Base-by-base conservation (phyloP, 2,888 invertebrate species). In the Aethes cnicana region DNA sequence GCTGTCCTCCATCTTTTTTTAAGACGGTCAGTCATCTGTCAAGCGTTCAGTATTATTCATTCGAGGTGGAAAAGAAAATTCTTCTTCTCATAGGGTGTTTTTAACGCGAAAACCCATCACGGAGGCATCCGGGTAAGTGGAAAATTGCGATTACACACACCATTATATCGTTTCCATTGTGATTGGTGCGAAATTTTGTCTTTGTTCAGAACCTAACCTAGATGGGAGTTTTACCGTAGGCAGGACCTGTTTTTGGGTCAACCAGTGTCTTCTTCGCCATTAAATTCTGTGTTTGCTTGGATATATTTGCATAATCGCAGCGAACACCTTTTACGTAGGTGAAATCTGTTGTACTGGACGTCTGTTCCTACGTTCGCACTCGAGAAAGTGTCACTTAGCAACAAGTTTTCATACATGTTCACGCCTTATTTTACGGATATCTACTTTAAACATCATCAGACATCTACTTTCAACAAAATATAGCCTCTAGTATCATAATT, bases 41-140 rank as follows among this genome's bases (percentile, higher is more conserved):
- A 83, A 73, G 62, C 54, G 56, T 62, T 64, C 48, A 62, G 63
- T 57, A 74, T 81, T 77, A 66, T 81, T 84, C 73, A 70, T 72
- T 66, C 58, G 64, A 63, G 66, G 79, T 74, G 82, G 64, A 66
- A 74, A 77, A 73, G 54, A 76, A 78, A 81, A 78, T 71, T 69
- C 66, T 56, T 57, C 64, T 56, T 54, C 64, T 57, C 49, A 83
- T 78, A 80, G 69, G 78, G 79, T 68, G 75, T 69, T 78, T 81
- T 81, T 68, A 64, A 62, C 68, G 54, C 55, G 67, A 68, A 73
- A 77, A 74, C 56, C 64, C 73, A 74, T 77, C 72, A 83, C 85
- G 86, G 86, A 81, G 80, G 87, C 85, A 84, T 87, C 88, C 88
- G 88, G 89, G 89, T 89, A 61, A 84, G 89, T 83, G 46, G 53